Conservation (phyloP, 2,797 vertebrate species). For the Arctocebus calabarensis region DNA sequence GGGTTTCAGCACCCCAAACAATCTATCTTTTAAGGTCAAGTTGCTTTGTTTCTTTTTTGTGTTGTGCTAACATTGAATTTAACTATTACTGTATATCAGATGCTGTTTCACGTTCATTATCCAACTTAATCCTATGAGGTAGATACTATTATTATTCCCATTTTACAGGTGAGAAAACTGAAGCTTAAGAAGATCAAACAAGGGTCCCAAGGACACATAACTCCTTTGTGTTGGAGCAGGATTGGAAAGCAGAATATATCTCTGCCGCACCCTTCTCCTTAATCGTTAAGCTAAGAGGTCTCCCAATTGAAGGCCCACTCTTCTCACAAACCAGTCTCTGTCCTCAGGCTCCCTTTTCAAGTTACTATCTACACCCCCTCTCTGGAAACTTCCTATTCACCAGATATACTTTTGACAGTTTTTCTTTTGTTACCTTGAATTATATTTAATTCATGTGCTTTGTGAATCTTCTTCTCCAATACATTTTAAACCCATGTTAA, state of each 20-base stretch:
- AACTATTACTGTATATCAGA: not conserved
- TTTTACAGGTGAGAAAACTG: slow-evolving; percentile 36
- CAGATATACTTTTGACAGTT: not conserved
- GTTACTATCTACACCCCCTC: not conserved
- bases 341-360: not conserved
- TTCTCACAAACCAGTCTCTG: not conserved
- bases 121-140: not conserved
- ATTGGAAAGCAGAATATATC: not conserved
- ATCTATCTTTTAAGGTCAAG: not conserved
- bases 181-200: not conserved
- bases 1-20: not conserved
- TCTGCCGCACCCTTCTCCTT: not conserved
- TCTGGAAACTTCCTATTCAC: not conserved
- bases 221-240: not conserved
- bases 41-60: slow-evolving; percentile 4
- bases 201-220: not conserved
- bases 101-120: not conserved
- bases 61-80: not conserved
- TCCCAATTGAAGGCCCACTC: not conserved
- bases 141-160: not conserved
- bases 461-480: slow-evolving; percentile 24
- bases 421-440: slow-evolving; percentile 43
- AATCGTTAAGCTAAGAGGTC: not conserved
- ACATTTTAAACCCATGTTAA: slow-evolving; percentile 13
- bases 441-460: not conserved